A percentile compares a stretch with the other conserved stretches of the same genome.
phyloP scores from a whole-genome alignment of 1,140 invertebrate species.

The Drosophila bocqueti region DNA sequence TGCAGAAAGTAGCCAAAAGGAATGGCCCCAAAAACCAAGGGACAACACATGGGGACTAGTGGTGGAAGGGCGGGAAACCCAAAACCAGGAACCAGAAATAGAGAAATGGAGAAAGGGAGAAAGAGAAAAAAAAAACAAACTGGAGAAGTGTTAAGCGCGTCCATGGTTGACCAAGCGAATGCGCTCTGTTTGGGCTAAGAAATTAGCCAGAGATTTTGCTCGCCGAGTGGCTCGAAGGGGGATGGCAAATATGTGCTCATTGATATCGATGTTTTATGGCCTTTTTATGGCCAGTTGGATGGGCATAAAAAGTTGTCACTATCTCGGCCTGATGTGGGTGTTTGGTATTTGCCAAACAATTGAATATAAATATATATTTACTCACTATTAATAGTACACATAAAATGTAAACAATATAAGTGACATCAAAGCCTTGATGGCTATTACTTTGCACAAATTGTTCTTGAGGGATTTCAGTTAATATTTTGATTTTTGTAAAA shows the following conservation, averaged over 20 bases:
- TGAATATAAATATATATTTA: conserved; percentile 37
- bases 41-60: conserved; percentile 2
- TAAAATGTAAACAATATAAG: conserved; percentile 24
- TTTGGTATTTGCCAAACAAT: conserved; percentile 22
- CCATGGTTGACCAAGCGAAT: conserved; percentile 52
- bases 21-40: conserved; percentile 29
- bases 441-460: conserved; percentile 12
- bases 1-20: conserved; percentile 57
- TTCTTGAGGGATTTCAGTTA: neutral
- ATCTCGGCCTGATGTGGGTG: conserved; percentile 40
- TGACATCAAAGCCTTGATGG: conserved; percentile 1
- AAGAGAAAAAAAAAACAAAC: neutral
- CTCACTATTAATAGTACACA: conserved; percentile 21
- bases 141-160: conserved; percentile 35
- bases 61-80: neutral
- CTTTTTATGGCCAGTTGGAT: conserved; percentile 32
- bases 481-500: neutral
- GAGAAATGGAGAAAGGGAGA: neutral
- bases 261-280: conserved; percentile 56
- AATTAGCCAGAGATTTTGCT: conserved; percentile 51
- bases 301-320: conserved; percentile 46
- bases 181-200: conserved; percentile 38
- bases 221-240: conserved; percentile 22
- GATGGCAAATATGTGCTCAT: conserved; percentile 49
- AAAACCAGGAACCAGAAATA: neutral